Conservation (phyloP, 2,113 vertebrate genomes). For the Sinocyclocheilus rhinocerous region DNA sequence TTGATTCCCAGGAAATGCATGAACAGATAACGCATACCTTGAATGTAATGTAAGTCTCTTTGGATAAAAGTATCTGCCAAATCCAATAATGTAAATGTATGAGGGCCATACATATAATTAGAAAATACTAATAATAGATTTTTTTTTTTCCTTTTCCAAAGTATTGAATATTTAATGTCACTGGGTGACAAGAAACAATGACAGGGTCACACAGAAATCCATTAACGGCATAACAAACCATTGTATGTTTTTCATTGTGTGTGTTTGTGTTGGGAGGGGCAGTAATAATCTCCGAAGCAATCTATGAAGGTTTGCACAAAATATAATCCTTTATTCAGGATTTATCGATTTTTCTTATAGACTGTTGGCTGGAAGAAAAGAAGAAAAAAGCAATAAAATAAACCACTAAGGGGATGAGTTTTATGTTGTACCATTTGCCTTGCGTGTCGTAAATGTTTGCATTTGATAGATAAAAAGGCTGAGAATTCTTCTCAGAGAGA, state of each 20-base stretch:
- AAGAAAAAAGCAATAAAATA: constrained; percentile 10
- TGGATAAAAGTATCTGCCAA: too few species aligned
- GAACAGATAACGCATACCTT: neutral
- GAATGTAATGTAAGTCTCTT: too few species aligned
- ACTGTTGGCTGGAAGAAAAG: neutral
- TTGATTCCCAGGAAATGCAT: neutral
- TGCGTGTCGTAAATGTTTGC: constrained; percentile 73
- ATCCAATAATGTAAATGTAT: neutral
- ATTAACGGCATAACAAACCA: neutral
- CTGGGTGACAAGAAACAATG: neutral
- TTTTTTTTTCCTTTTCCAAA: neutral
- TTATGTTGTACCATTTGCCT: constrained; percentile 63
- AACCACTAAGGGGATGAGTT: constrained; percentile 55
- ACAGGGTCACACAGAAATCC: neutral
- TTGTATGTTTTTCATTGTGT: neutral
- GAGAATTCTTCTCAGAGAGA: constrained; percentile 74
- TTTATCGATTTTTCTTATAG: constrained; percentile 38
- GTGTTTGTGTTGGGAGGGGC: constrained; percentile 3
- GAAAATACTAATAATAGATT: too few species aligned
- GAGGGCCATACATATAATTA: neutral
- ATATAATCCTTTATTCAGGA: constrained; percentile 39
- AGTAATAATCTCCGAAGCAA: neutral
- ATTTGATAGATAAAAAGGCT: constrained; percentile 67
- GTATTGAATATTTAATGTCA: neutral
- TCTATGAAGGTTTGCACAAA: neutral